Evolutionary conservation across 1,140 invertebrate genomes (phyloP).

Genomic region (Agrilus planipennis): DNA sequence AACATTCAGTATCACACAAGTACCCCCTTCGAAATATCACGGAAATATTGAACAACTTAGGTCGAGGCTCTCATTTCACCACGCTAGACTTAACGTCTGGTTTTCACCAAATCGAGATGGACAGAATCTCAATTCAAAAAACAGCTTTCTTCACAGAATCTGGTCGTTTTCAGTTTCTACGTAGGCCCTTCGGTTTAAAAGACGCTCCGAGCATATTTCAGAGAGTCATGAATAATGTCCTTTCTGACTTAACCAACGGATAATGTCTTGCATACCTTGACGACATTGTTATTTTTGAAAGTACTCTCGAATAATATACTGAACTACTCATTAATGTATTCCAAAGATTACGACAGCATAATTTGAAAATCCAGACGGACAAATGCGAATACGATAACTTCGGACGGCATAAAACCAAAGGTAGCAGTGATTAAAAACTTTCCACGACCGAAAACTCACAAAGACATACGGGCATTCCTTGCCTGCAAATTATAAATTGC

Average conservation of each 20-base stretch:
- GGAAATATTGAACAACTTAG: constrained; percentile 4
- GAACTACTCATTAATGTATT: constrained; percentile 3
- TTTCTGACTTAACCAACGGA: constrained; percentile 12
- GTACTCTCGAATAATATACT: constrained; percentile 3
- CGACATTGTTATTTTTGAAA: constrained; percentile 5
- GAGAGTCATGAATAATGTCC: constrained; percentile 2
- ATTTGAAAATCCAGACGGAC: constrained; percentile 3
- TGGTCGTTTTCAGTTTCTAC: neutral
- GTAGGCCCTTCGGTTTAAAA: constrained; percentile 4
- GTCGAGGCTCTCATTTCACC: neutral
- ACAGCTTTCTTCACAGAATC: neutral
- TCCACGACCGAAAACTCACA: constrained; percentile 18
- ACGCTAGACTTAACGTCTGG: constrained; percentile 1
- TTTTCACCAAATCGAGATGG: constrained; percentile 4
- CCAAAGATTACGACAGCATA: neutral
- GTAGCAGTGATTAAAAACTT: constrained; percentile 13
- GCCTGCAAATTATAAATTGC: no score
- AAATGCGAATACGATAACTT: constrained; percentile 19
- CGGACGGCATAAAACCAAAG: constrained; percentile 18
- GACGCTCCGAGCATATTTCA: constrained; percentile 1
- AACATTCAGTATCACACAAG: neutral
- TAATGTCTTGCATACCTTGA: constrained; percentile 13
- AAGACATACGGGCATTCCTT: constrained; percentile 16
- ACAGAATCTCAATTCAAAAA: neutral
- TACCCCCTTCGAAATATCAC: constrained; percentile 5